A percentile compares a stretch with the other conserved stretches of the same genome.
These are phyloP conservation scores for Plumapathes pennacea DNA, from an alignment of 92 coral and sea anemone species.

Conservation along the genomic window DNA sequence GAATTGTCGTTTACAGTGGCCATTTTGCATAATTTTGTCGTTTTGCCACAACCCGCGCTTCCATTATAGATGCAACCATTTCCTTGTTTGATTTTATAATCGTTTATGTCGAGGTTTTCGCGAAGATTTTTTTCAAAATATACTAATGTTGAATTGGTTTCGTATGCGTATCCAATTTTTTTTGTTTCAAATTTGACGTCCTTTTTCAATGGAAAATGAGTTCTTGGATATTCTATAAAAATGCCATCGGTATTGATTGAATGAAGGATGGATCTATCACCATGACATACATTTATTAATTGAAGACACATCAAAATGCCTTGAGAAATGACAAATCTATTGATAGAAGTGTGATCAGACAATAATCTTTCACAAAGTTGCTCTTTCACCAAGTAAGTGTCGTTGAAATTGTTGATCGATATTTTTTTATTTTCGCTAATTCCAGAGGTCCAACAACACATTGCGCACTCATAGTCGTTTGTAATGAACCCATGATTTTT, in stretches of 20 bases:
- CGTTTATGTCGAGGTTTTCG: constrained; percentile 16
- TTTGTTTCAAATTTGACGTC: constrained; percentile 1
- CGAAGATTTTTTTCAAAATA: constrained; percentile 44
- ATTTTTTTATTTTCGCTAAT: constrained; percentile 1
- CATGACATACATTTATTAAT: not conserved
- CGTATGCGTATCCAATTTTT: constrained; percentile 15
- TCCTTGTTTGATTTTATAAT: not conserved
- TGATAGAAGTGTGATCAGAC: not conserved
- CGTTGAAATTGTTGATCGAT: not conserved
- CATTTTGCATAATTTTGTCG: not conserved
- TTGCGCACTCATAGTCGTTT: constrained; percentile 14
- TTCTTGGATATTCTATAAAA: constrained; percentile 10
- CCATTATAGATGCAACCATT: constrained; percentile 17
- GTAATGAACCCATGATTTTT: constrained; percentile 29
- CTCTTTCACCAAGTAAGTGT: not conserved
- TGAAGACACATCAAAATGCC: not conserved
- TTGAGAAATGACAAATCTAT: too few relatives aligned
- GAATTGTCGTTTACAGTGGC: not conserved
- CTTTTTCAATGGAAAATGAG: constrained; percentile 10
- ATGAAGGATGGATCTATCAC: not conserved
- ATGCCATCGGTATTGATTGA: constrained; percentile 31
- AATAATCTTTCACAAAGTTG: not conserved
- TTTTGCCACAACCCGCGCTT: constrained; percentile 17
- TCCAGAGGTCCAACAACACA: not conserved
- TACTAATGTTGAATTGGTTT: not conserved